A percentile compares a stretch with the other conserved stretches of the same genome.
phyloP scores from a whole-genome alignment of 1,140 invertebrate genomes.

The Dufourea novaeangliae region DNA sequence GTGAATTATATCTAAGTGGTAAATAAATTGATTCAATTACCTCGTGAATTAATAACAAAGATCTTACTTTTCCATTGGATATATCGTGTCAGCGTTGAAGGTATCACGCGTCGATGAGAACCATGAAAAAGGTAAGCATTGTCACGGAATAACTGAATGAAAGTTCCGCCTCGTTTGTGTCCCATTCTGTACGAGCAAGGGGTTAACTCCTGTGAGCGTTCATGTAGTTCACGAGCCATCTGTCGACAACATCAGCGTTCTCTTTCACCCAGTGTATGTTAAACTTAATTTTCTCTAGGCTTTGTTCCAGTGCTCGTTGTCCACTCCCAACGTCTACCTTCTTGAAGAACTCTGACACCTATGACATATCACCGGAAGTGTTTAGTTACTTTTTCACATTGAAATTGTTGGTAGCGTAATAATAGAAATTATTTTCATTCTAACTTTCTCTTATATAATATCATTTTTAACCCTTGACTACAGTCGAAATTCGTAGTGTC shows the following conservation, averaged over 20 bases:
- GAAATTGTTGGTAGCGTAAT: neutral
- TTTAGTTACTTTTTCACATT: neutral
- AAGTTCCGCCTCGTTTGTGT: constrained; percentile 34
- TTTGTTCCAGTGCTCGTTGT: constrained; percentile 86
- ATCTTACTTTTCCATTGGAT: constrained; percentile 35
- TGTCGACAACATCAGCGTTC: constrained; percentile 84
- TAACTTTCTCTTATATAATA: no score
- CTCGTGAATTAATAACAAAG: neutral
- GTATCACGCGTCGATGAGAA: constrained; percentile 46
- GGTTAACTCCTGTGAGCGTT: constrained; percentile 64
- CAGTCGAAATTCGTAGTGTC: no score
- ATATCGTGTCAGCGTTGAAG: constrained; percentile 5
- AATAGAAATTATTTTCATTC: no score
- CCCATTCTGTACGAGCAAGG: constrained; percentile 46
- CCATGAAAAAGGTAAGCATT: constrained; percentile 48
- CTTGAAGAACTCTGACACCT: constrained; percentile 87
- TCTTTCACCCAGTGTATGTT: constrained; percentile 89
- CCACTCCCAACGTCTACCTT: constrained; percentile 87
- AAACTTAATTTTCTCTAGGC: constrained; percentile 88
- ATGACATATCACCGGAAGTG: neutral
- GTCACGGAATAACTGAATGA: constrained; percentile 22
- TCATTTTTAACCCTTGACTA: no score
- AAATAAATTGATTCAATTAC: constrained; percentile 38
- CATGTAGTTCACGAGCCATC: constrained; percentile 83
- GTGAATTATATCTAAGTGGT: constrained; percentile 47